Percentiles rank a stretch among this genome's conserved stretches.
These are phyloP conservation scores for Anolis apletophallus DNA, from an alignment of 2,797 vertebrate species.

Conservation along the genomic window DNA sequence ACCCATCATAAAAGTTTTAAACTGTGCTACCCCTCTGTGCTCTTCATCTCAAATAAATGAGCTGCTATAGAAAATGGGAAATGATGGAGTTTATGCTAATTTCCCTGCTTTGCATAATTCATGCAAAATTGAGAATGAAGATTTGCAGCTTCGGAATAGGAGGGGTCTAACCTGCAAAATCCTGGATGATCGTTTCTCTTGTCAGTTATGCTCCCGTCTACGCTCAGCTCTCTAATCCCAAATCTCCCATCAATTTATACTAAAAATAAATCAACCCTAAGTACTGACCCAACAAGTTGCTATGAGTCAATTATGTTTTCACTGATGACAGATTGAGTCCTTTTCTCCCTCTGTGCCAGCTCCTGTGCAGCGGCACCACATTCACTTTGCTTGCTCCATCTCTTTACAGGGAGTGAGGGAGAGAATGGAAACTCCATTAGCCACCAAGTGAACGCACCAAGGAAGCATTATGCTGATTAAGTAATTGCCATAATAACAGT, in stretches of 20 bases:
- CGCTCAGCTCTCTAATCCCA: constrained; percentile 48
- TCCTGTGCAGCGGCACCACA: neutral
- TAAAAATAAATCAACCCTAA: constrained; percentile 36
- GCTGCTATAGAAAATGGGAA: neutral
- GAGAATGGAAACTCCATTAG: constrained; percentile 10
- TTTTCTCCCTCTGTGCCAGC: neutral
- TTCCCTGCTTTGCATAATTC: constrained; percentile 25
- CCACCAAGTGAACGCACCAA: constrained; percentile 7
- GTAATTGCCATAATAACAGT: constrained; percentile 25
- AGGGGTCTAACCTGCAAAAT: constrained; percentile 5
- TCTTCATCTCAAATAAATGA: constrained; percentile 14
- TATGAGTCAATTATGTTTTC: rapidly evolving
- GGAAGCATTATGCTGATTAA: constrained; percentile 33
- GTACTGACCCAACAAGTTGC: constrained; percentile 23
- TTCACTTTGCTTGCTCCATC: neutral
- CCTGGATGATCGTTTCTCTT: neutral
- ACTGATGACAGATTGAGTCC: neutral
- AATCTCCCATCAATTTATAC: constrained; percentile 42
- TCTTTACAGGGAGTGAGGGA: neutral
- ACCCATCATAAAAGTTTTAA: neutral
- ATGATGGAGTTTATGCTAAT: constrained; percentile 5
- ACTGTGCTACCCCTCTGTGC: neutral
- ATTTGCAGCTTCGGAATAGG: constrained; percentile 8
- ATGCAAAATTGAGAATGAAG: constrained; percentile 11
- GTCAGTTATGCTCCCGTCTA: neutral